Evolutionary conservation across 2,888 invertebrate genomes (phyloP), one percentile per base, ranked within the genome.

Genomic region (Muscina levida): DNA sequence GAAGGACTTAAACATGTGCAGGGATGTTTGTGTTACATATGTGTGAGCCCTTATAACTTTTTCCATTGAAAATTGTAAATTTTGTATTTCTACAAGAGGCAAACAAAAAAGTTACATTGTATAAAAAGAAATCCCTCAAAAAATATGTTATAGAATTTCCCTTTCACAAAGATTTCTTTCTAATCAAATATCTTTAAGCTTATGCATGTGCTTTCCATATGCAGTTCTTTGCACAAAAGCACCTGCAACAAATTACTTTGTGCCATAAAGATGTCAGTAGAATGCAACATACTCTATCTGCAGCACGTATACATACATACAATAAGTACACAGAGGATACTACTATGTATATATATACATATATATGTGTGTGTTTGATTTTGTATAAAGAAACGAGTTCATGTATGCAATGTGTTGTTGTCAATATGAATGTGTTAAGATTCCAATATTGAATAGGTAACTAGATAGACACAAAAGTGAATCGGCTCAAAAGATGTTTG

Each of bases 101-200:
- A 31, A 8, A 31, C 31, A 31, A 31, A 31, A 8, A n/a, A n/a
- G n/a, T n/a, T n/a, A n/a, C n/a, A n/a, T n/a, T n/a, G n/a, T n/a
- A n/a, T n/a, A n/a, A 51, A 22, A 22, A 22, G 10, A 44, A 44
- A n/a, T 51, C 51, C 22, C 51, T 51, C 51, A 22, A 51, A 51
- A 46, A 51, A 19, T 51, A 51, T 51, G 51, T 22, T 51, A 51
- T 22, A 51, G 19, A 51, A 22, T 51, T 67, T 67, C 42, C 42
- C 56, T 51, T 66, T n/a, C 39, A 17, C 53, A 42, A 53, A 19
- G 46, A 24, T 39, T 75, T 68, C 31, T 31, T 72, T 66, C 75
- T 79, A 75, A 75, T 75, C 79, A 79, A 79, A 79, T 79, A 72
- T 72, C 71, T 79, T 70, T 72, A 44, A 72, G 79, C 72, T 76